These are phyloP conservation scores for Chaitophorus viminalis DNA, from an alignment of 2,888 invertebrate species.

Conservation along the genomic window DNA sequence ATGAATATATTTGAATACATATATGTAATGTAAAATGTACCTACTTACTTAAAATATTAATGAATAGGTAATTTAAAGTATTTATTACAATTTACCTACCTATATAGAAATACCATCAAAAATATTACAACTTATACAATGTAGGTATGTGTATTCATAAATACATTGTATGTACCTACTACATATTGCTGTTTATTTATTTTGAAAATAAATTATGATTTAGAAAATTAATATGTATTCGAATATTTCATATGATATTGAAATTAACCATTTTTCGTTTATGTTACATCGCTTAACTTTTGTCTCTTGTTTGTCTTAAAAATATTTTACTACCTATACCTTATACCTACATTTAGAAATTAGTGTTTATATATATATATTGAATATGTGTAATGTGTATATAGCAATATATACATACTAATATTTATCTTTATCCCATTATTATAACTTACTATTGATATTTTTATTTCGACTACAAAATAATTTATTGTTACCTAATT, in stretches of 20 bases:
- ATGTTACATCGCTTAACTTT: constrained; percentile 49
- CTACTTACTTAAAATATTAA: constrained; percentile 34
- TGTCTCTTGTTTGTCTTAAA: constrained; percentile 43
- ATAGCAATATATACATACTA: not conserved
- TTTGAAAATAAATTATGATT: constrained; percentile 28
- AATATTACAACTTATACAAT: constrained; percentile 15
- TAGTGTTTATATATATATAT: constrained; percentile 14
- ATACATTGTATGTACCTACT: not conserved
- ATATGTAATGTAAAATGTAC: no score
- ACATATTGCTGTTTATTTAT: constrained; percentile 19
- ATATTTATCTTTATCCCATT: constrained; percentile 48
- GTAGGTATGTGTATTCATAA: constrained; percentile 8
- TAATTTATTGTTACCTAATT: constrained; percentile 51
- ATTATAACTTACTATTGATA: constrained; percentile 53
- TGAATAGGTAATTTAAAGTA: not conserved
- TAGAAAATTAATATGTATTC: constrained; percentile 47
- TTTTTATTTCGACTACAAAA: constrained; percentile 47
- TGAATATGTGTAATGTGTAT: not conserved
- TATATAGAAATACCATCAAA: not conserved
- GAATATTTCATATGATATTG: constrained; percentile 53
- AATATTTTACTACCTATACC: constrained; percentile 52
- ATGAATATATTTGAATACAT: constrained; percentile 56
- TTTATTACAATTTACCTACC: not conserved
- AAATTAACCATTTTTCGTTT: constrained; percentile 55
- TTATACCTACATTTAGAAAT: constrained; percentile 29